A percentile compares a stretch with the other conserved stretches of the same genome.
Evolutionary conservation across 2,888 invertebrate genomes (phyloP).

Genomic region (Exocentrus adspersus): DNA sequence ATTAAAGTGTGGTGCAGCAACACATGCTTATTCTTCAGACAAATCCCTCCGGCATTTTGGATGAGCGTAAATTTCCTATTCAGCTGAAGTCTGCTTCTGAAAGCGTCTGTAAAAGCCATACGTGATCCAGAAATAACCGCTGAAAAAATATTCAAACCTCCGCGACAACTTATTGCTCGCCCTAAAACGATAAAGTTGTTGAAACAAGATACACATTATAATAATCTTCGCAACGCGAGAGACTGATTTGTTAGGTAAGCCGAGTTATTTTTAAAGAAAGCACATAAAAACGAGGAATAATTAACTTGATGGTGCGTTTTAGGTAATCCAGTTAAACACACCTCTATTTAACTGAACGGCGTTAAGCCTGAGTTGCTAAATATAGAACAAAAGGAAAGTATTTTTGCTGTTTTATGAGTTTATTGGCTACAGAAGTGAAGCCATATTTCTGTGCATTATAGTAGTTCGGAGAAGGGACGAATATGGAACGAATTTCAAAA

Average conservation of each 20-base stretch:
- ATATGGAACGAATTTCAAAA: too few species aligned
- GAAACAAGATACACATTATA: background rate
- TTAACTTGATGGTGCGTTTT: constrained; percentile 6
- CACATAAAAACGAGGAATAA: background rate
- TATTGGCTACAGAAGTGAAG: constrained; percentile 8
- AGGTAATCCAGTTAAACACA: constrained; percentile 4
- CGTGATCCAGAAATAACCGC: constrained; percentile 13
- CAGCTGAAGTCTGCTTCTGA: background rate
- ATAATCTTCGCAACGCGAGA: background rate
- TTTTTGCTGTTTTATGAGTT: constrained; percentile 18
- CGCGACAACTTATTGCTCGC: background rate
- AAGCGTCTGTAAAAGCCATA: background rate
- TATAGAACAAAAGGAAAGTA: constrained; percentile 3
- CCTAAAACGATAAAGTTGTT: background rate
- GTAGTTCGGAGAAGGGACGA: too few species aligned
- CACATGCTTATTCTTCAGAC: background rate
- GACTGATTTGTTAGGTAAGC: background rate
- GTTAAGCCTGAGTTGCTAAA: background rate
- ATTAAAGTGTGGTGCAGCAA: too few species aligned
- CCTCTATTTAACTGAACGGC: constrained; percentile 5
- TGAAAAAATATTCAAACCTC: constrained; percentile 5
- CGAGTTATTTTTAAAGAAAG: constrained; percentile 13
- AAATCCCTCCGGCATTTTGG: background rate
- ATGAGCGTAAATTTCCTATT: background rate
- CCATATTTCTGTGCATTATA: background rate